Conservation (phyloP, 1,140 invertebrate species). For the Pseudobourletiella spinata region DNA sequence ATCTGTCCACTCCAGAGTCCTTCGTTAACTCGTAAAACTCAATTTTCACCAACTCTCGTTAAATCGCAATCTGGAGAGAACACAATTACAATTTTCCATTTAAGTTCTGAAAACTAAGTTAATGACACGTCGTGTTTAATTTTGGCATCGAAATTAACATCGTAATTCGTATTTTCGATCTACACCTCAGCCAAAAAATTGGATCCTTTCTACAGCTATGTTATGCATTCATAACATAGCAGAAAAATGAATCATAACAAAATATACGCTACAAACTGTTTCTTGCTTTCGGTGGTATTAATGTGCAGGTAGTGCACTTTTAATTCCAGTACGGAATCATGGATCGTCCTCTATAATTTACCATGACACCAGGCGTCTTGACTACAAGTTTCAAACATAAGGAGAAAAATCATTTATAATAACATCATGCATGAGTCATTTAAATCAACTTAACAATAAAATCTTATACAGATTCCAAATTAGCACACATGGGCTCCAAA, state of each 20-base stretch:
- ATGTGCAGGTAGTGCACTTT: neutral
- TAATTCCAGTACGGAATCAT: neutral
- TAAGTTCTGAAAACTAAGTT: too few relatives aligned
- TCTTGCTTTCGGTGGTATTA: neutral
- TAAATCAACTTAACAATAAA: neutral
- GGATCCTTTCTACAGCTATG: too few relatives aligned
- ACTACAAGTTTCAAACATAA: neutral
- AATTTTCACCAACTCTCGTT: neutral
- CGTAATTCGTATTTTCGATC: too few relatives aligned
- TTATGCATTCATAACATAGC: too few relatives aligned
- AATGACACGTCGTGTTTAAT: too few relatives aligned
- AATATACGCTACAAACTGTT: neutral
- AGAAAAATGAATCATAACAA: neutral
- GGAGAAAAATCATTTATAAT: neutral
- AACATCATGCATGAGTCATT: neutral
- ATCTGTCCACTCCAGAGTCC: neutral
- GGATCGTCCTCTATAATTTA: neutral
- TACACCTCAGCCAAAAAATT: too few relatives aligned
- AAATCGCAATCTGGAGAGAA: neutral
- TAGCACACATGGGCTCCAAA: too few relatives aligned
- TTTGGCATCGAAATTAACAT: too few relatives aligned
- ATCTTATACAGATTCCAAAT: too few relatives aligned
- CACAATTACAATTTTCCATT: too few relatives aligned
- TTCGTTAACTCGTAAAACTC: neutral
- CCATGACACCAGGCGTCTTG: neutral